phyloP scores from a whole-genome alignment of 2,797 vertebrate species.

The Eulemur mongoz region DNA sequence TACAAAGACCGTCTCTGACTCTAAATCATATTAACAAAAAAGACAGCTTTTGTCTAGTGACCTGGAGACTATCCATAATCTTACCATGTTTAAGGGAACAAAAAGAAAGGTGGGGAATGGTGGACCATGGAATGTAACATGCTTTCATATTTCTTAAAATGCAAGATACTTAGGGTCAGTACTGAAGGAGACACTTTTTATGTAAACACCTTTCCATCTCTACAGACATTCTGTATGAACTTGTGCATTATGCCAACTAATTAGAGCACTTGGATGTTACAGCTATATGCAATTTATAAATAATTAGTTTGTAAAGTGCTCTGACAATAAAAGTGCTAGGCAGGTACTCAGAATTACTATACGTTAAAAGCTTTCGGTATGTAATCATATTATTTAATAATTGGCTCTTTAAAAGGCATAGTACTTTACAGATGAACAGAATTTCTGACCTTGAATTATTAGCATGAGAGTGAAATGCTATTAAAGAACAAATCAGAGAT shows the following conservation, averaged over 20 bases:
- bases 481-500: background rate
- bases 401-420: constrained; percentile 22
- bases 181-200: background rate
- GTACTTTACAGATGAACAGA: constrained; percentile 1
- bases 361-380: constrained; percentile 58
- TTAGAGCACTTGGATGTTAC: constrained; percentile 46
- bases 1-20: background rate
- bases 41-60: constrained; percentile 8
- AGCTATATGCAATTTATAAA: constrained; percentile 50
- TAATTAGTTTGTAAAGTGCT: constrained; percentile 58
- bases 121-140: background rate
- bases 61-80: background rate
- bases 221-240: background rate
- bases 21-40: constrained; percentile 8
- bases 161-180: background rate
- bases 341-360: constrained; percentile 55
- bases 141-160: constrained; percentile 20
- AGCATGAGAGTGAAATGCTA: background rate
- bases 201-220: background rate
- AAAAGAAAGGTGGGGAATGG: background rate
- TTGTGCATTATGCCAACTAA: constrained; percentile 28
- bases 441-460: constrained; percentile 53
- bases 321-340: constrained; percentile 56
- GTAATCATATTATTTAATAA: constrained; percentile 61
- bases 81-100: background rate